Evolutionary conservation across 2,888 invertebrate species (phyloP).

Genomic region (Eumacrocentrus americanus): DNA sequence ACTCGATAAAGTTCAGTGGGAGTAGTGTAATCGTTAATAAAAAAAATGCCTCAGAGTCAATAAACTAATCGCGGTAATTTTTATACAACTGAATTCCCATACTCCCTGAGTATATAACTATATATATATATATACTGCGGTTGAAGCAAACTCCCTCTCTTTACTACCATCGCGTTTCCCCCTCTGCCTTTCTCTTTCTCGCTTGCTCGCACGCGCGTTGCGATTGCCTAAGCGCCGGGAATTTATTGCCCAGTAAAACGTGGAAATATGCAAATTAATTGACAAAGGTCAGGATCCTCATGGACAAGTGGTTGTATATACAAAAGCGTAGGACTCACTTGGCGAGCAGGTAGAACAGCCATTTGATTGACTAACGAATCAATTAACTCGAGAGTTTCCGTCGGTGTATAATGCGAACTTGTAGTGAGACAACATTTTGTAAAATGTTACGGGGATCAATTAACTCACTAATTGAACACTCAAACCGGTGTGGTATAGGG

Average conservation of each 20-base stretch:
- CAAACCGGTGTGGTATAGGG: too few species aligned
- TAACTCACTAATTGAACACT: constrained; percentile 33
- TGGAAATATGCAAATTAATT: constrained; percentile 57
- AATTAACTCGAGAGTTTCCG: constrained; percentile 36
- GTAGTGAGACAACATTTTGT: constrained; percentile 17
- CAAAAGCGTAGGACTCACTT: constrained; percentile 17
- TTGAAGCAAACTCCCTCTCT: constrained; percentile 36
- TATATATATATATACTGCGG: not conserved
- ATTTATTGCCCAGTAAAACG: constrained; percentile 57
- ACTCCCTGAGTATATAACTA: not conserved
- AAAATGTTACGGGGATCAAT: constrained; percentile 33
- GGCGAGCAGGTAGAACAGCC: constrained; percentile 21
- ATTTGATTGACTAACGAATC: constrained; percentile 38
- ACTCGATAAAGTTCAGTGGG: not conserved
- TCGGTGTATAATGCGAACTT: constrained; percentile 26
- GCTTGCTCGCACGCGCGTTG: constrained; percentile 40
- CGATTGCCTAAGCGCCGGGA: constrained; percentile 56
- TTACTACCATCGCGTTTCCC: constrained; percentile 41
- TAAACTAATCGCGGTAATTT: not conserved
- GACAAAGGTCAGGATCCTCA: constrained; percentile 56
- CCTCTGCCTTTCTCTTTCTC: constrained; percentile 34
- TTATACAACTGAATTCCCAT: not conserved
- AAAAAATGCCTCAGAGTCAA: not conserved
- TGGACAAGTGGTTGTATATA: constrained; percentile 35
- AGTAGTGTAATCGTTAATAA: not conserved